A percentile compares a stretch with the other conserved stretches of the same genome.
Evolutionary conservation across 2,113 vertebrate genomes (phyloP).

Genomic region (Peromyscus polionotus): DNA sequence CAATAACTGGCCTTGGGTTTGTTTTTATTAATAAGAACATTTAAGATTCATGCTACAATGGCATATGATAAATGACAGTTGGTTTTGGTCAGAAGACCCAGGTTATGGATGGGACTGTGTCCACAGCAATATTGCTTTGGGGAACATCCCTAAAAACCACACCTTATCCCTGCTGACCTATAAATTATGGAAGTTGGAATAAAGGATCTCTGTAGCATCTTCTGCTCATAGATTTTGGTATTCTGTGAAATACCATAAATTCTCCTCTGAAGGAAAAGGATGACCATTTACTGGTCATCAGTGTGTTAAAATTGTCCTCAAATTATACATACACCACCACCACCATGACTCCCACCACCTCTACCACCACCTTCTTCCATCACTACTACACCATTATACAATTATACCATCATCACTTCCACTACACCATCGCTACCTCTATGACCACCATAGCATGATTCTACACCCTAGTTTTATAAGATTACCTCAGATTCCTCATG

Average conservation of each 20-base stretch:
- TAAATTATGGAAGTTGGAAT: neutral
- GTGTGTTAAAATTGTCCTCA: neutral
- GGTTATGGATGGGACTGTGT: neutral
- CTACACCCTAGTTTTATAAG: neutral
- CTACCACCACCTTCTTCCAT: no score
- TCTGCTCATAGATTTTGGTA: neutral
- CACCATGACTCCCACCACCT: neutral
- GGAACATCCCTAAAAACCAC: neutral
- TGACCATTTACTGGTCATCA: neutral
- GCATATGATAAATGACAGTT: neutral
- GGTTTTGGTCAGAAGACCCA: neutral
- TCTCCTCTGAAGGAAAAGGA: neutral
- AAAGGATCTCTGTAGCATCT: neutral
- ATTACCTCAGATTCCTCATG: neutral
- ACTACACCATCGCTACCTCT: neutral
- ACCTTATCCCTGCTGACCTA: constrained; percentile 5
- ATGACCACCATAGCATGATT: neutral
- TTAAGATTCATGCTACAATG: neutral
- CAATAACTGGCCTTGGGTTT: no score
- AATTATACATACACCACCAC: neutral
- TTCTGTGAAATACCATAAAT: neutral
- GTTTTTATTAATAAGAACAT: no score
- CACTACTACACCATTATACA: neutral
- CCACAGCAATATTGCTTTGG: neutral
- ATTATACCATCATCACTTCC: neutral